phyloP scores from a whole-genome alignment of 2,113 vertebrate genomes.

The Macrotus californicus region DNA sequence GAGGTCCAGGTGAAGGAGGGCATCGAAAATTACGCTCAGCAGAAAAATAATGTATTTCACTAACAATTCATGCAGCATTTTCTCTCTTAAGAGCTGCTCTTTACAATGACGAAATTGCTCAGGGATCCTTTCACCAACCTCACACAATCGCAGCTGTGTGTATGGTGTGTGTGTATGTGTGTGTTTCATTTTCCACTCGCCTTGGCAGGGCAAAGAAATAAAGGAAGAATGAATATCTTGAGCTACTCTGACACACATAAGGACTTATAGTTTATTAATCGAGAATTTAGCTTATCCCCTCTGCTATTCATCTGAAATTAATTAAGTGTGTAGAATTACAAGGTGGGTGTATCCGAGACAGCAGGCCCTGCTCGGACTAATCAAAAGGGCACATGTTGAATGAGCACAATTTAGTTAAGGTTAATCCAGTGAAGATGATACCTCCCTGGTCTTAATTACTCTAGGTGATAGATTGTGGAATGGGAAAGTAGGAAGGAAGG shows the following conservation, averaged over 20 bases:
- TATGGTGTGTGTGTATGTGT: background rate
- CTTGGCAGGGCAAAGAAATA: constrained; percentile 49
- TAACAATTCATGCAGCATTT: constrained; percentile 1
- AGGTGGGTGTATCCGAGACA: constrained; percentile 83
- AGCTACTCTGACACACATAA: constrained; percentile 75
- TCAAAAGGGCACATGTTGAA: constrained; percentile 90
- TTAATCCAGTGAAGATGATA: constrained; percentile 90
- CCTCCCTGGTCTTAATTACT: constrained; percentile 86
- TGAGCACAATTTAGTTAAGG: constrained; percentile 87
- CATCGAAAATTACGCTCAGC: constrained; percentile 42
- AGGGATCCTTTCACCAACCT: background rate
- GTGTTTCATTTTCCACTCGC: background rate
- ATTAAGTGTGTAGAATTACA: constrained; percentile 89
- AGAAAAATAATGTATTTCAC: constrained; percentile 49
- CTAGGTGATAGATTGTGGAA: constrained; percentile 87
- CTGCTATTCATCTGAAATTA: constrained; percentile 88
- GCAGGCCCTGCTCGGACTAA: constrained; percentile 84
- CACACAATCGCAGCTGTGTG: constrained; percentile 9
- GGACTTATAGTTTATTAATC: constrained; percentile 82
- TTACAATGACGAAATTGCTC: background rate
- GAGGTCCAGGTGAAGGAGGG: background rate
- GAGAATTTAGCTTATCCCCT: constrained; percentile 78
- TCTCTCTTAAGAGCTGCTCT: constrained; percentile 1
- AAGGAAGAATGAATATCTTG: constrained; percentile 67
- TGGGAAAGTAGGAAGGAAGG: constrained; percentile 87